These are phyloP conservation scores for Magallana gigas DNA, from an alignment of 1,140 invertebrate species.

Conservation along the genomic window DNA sequence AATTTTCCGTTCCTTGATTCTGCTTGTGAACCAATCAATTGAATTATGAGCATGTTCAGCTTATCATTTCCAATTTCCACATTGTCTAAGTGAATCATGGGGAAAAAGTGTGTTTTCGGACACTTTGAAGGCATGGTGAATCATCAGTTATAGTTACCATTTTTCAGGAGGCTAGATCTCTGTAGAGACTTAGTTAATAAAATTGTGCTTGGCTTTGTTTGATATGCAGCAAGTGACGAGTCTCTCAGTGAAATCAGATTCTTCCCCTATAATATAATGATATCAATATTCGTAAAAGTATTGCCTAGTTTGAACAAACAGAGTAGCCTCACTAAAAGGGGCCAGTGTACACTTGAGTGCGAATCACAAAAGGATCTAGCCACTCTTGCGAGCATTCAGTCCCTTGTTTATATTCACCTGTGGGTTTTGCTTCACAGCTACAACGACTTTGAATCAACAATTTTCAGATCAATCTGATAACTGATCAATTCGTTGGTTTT, in stretches of 20 bases:
- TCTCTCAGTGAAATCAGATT: neutral
- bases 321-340: neutral
- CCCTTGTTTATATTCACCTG: constrained; percentile 3
- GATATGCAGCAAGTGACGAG: constrained; percentile 8
- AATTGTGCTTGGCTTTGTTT: neutral
- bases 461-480: neutral
- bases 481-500: constrained; percentile 16
- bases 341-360: neutral
- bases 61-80: neutral
- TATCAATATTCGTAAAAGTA: neutral
- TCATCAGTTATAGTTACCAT: constrained; percentile 9
- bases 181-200: neutral
- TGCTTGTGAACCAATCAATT: neutral
- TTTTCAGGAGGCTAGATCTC: neutral
- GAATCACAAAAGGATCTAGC: neutral
- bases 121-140: constrained; percentile 1
- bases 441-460: neutral
- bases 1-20: neutral
- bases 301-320: constrained; percentile 3
- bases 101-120: neutral
- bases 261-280: neutral
- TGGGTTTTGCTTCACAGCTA: neutral
- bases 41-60: neutral
- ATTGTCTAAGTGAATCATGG: neutral
- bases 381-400: neutral